These are phyloP conservation scores for Paguma larvata DNA, from an alignment of 2,797 vertebrate genomes.

Conservation along the genomic window DNA sequence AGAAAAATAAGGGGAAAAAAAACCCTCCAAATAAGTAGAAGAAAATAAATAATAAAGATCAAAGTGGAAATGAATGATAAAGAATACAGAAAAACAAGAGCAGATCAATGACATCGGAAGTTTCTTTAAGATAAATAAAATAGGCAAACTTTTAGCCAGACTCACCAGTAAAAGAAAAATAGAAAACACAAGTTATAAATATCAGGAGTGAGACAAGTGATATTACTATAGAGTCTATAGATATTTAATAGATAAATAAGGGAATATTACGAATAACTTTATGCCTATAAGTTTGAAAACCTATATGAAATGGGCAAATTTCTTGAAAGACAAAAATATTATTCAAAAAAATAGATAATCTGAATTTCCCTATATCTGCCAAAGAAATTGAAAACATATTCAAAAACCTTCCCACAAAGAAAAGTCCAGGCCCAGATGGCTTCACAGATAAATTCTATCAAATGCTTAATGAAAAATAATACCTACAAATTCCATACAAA, in stretches of 20 bases:
- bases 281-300: not conserved
- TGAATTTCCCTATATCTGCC: not conserved
- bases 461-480: not conserved
- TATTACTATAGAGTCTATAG: not conserved
- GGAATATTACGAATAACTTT: not conserved
- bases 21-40: not conserved
- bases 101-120: not conserved
- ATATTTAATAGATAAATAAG: not conserved
- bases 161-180: not conserved
- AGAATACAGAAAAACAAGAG: not conserved
- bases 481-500: not conserved
- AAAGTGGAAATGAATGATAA: not conserved
- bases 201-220: not conserved
- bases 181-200: not conserved
- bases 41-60: not conserved
- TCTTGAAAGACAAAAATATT: not conserved
- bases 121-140: constrained; percentile 7
- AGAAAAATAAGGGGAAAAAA: not conserved
- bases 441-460: not conserved
- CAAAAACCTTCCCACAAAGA: not conserved
- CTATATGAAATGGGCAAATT: not conserved
- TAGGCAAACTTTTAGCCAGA: not conserved
- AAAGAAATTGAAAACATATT: not conserved
- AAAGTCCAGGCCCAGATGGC: not conserved
- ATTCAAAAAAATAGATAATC: not conserved